Evolutionary conservation across 2,888 invertebrate genomes (phyloP).

Genomic region (Drosophila austrosaltans): DNA sequence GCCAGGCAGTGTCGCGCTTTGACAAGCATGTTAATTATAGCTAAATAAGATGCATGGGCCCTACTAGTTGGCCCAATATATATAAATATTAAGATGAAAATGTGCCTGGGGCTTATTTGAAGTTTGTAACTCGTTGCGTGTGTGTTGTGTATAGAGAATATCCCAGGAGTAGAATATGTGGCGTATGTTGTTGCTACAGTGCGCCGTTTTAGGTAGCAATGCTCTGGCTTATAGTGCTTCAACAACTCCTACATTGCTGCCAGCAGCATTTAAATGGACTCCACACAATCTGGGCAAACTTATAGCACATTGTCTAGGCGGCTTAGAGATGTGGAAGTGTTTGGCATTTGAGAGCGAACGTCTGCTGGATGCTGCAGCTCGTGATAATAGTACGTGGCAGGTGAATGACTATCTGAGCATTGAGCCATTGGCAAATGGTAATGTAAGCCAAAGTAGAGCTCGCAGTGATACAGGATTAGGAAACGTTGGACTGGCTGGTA

Average conservation of each 20-base stretch:
- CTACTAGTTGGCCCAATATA: constrained; percentile 19
- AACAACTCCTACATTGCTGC: background rate
- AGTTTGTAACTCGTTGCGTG: constrained; percentile 26
- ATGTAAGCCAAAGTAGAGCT: background rate
- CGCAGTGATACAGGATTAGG: constrained; percentile 46
- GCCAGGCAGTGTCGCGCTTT: constrained; percentile 64
- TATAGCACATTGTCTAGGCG: constrained; percentile 75
- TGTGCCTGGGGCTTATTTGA: constrained; percentile 37
- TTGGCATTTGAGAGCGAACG: constrained; percentile 83
- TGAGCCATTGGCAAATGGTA: constrained; percentile 44
- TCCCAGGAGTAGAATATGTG: constrained; percentile 34
- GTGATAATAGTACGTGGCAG: constrained; percentile 81
- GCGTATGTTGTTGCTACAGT: constrained; percentile 45
- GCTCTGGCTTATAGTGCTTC: constrained; percentile 28
- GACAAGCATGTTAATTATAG: constrained; percentile 74
- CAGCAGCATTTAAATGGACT: constrained; percentile 34
- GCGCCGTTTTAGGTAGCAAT: constrained; percentile 31
- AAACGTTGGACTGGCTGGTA: constrained; percentile 46
- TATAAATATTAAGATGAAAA: constrained; percentile 37
- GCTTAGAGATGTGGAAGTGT: constrained; percentile 76
- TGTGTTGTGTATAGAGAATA: constrained; percentile 20
- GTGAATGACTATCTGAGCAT: constrained; percentile 78
- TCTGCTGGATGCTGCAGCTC: constrained; percentile 83
- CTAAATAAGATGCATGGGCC: constrained; percentile 7
- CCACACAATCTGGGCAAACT: constrained; percentile 63